phyloP scores from a whole-genome alignment of 2,888 invertebrate species.

The Meta bourneti region DNA sequence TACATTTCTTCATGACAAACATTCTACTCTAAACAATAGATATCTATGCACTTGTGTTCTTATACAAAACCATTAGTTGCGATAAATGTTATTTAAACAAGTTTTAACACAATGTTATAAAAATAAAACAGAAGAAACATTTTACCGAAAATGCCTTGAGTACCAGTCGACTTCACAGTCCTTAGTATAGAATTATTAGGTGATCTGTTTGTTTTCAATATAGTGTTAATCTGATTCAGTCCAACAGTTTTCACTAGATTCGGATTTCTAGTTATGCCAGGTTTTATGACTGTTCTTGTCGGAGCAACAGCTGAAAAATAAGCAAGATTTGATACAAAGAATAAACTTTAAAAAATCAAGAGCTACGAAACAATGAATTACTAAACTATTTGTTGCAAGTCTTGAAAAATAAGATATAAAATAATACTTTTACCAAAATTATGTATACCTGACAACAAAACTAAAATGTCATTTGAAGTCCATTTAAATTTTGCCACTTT shows the following conservation, averaged over 20 bases:
- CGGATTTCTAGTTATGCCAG: neutral
- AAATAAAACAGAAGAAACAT: neutral
- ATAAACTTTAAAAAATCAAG: neutral
- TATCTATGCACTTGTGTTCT: no score
- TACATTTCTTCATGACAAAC: no score
- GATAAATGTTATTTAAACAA: neutral
- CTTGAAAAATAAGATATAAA: no score
- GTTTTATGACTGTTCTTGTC: slow-evolving; percentile 60
- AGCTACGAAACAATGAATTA: no score
- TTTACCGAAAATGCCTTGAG: slow-evolving; percentile 65
- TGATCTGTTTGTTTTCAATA: slow-evolving; percentile 40
- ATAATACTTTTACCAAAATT: no score
- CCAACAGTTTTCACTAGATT: slow-evolving; percentile 41
- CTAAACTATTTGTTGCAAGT: no score
- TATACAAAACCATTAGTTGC: neutral
- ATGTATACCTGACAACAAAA: no score
- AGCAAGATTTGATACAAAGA: neutral
- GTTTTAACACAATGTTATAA: neutral
- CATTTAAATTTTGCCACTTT: no score
- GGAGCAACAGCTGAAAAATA: slow-evolving; percentile 16
- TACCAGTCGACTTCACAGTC: neutral
- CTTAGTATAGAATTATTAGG: neutral
- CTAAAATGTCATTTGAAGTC: no score
- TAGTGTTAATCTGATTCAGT: slow-evolving; percentile 49
- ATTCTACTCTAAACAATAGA: no score